Percentiles rank a stretch among this genome's conserved stretches.
These are phyloP conservation scores for Lagorchestes hirsutus DNA, from an alignment of 2,797 vertebrate genomes.

Conservation along the genomic window DNA sequence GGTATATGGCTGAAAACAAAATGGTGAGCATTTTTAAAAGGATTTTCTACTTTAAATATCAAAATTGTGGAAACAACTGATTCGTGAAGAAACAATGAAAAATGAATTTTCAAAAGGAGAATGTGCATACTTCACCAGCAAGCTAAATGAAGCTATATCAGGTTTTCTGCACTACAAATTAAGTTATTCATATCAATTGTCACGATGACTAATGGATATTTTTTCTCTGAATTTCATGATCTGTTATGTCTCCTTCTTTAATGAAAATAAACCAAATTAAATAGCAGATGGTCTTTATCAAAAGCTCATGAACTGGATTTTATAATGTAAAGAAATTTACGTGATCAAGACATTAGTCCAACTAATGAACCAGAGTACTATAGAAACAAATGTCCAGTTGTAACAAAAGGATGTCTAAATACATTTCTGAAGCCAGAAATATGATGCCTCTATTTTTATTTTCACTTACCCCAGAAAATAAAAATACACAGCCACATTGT, in stretches of 20 bases:
- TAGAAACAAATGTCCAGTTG: conserved; percentile 79
- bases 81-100: conserved; percentile 83
- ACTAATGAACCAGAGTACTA: conserved; percentile 82
- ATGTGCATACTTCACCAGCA: conserved; percentile 82
- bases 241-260: conserved; percentile 84
- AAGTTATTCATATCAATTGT: conserved; percentile 79
- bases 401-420: conserved; percentile 83
- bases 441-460: conserved; percentile 68
- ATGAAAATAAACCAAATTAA: conserved; percentile 85
- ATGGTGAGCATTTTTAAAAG: conserved; percentile 84
- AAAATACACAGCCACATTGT: conserved; percentile 80
- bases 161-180: conserved; percentile 81
- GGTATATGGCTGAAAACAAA: conserved; percentile 82
- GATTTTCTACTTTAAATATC: conserved; percentile 82
- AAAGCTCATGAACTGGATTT: conserved; percentile 85
- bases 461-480: conserved; percentile 80
- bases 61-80: conserved; percentile 83
- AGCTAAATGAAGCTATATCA: conserved; percentile 83
- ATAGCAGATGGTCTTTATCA: conserved; percentile 84
- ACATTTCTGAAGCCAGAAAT: conserved; percentile 79
- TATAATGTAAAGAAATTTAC: conserved; percentile 85
- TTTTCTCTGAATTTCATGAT: conserved; percentile 82
- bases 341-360: conserved; percentile 83
- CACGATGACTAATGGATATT: conserved; percentile 84
- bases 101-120: conserved; percentile 82